These are phyloP conservation scores for Chrysogorgia sp. DNA, from an alignment of 92 coral and sea anemone species.

Conservation along the genomic window DNA sequence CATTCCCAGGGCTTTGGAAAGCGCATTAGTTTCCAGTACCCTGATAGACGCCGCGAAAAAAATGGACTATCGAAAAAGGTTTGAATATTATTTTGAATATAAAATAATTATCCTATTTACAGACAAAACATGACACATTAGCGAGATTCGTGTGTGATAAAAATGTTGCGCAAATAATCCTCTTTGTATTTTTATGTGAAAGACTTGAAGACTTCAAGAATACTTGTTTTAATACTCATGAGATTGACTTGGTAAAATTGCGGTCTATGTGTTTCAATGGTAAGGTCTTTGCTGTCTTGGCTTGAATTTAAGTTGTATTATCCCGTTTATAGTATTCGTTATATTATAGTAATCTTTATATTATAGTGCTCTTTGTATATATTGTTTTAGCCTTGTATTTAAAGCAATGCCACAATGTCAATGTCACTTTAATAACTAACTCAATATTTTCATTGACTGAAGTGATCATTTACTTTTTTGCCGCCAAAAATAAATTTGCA, in stretches of 20 bases:
- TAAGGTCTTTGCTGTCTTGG: slow-evolving; percentile 5
- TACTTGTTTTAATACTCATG: slow-evolving; percentile 59
- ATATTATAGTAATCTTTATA: background rate
- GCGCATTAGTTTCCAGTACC: background rate
- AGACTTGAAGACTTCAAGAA: slow-evolving; percentile 87
- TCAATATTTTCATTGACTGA: too few relatives aligned
- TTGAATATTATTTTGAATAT: background rate
- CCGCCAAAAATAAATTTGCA: too few relatives aligned
- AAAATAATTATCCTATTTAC: background rate
- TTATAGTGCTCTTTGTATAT: background rate
- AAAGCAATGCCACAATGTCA: background rate
- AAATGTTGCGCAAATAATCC: background rate
- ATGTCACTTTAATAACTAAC: too few relatives aligned
- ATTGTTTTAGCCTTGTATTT: too few relatives aligned
- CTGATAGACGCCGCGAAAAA: background rate
- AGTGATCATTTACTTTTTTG: too few relatives aligned
- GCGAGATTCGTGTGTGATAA: background rate
- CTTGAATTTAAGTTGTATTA: too few relatives aligned
- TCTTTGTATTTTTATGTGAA: background rate
- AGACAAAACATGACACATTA: too few relatives aligned
- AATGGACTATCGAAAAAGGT: slow-evolving; percentile 13
- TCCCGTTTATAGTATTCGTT: background rate
- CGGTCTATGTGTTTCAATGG: slow-evolving; percentile 85
- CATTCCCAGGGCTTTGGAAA: background rate
- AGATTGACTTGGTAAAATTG: slow-evolving; percentile 71